These are phyloP conservation scores for Semnopithecus entellus DNA, from an alignment of 2,113 vertebrate genomes.

Conservation along the genomic window DNA sequence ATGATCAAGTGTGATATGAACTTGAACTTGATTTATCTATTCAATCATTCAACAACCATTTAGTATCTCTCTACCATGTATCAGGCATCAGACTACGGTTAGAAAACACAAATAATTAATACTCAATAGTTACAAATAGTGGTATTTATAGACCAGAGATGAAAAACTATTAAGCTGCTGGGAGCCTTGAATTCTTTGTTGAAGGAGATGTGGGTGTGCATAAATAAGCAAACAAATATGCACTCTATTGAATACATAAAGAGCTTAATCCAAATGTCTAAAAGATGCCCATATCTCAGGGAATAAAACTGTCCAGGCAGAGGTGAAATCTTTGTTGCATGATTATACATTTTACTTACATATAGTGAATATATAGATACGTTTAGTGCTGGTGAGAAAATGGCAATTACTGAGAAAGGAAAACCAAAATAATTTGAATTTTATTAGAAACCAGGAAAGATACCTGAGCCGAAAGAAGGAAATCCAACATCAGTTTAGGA, in stretches of 20 bases:
- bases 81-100: not conserved
- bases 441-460: not conserved
- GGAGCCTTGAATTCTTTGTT: not conserved
- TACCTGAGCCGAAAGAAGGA: not conserved
- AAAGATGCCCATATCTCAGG: slow-evolving; percentile 5
- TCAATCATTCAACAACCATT: not conserved
- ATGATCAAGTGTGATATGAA: not conserved
- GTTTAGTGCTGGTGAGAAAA: not conserved
- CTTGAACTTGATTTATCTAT: not conserved
- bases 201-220: not conserved
- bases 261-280: slow-evolving; percentile 26
- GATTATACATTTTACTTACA: slow-evolving; percentile 45
- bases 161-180: not conserved
- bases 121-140: slow-evolving; percentile 13
- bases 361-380: not conserved
- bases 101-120: slow-evolving; percentile 37
- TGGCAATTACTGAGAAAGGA: not conserved
- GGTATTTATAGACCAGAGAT: not conserved
- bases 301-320: slow-evolving; percentile 22
- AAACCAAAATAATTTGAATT: slow-evolving; percentile 25
- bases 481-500: not conserved
- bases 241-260: slow-evolving; percentile 8
- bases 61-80: not conserved
- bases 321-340: not conserved
- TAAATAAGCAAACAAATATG: slow-evolving; percentile 19